Evolutionary conservation across 2,888 invertebrate species (phyloP).

Genomic region (Lysandra coridon): DNA sequence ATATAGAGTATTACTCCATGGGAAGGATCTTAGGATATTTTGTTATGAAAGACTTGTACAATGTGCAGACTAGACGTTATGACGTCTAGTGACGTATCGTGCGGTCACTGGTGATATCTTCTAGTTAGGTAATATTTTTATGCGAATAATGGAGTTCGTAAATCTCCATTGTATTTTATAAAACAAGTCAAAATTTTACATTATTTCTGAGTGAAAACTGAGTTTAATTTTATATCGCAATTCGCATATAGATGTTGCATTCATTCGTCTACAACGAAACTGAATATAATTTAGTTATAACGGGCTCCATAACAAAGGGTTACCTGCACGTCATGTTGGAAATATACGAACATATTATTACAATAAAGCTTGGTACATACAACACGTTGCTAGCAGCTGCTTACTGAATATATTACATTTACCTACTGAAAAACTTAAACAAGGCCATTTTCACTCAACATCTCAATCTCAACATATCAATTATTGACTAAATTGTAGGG

Average conservation of each 20-base stretch:
- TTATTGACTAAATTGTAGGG: no score
- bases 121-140: no score
- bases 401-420: not conserved
- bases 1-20: not conserved
- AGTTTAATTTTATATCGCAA: conserved; percentile 32
- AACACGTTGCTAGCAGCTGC: not conserved
- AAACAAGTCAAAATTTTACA: not conserved
- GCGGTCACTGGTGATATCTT: not conserved
- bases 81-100: no score
- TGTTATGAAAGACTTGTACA: no score
- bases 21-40: not conserved
- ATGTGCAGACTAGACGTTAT: no score
- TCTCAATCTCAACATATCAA: no score
- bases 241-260: conserved; percentile 29
- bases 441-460: no score
- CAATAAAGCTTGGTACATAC: conserved; percentile 30
- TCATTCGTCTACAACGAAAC: conserved; percentile 32
- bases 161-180: no score
- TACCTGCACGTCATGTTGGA: conserved; percentile 31
- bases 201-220: conserved; percentile 6
- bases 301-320: conserved; percentile 33
- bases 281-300: conserved; percentile 34
- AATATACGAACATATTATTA: conserved; percentile 28
- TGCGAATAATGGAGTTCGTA: no score
- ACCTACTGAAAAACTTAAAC: no score